Evolutionary conservation across 1,140 invertebrate species (phyloP), one percentile per base, ranked within the genome.

Genomic region (Formica exsecta): DNA sequence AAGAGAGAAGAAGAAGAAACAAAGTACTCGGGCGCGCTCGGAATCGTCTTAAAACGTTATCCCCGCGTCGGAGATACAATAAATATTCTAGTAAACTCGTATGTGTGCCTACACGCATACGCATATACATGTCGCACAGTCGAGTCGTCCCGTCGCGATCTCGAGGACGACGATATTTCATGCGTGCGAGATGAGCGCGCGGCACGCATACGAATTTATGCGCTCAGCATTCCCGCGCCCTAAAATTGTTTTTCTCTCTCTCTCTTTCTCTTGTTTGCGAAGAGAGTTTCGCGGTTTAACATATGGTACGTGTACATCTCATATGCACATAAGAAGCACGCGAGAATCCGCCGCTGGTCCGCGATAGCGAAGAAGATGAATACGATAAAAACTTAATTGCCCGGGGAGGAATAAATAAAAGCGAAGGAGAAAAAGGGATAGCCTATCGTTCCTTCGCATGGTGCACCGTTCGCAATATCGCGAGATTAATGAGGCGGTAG

Each of bases 371-470:
- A 5, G 22, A 36, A 73, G 68, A 83, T 83, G 79, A 83, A 73
- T 61, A 36, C n/a, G 79, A 74, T 74, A 83, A 83, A 83, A 83
- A 83, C 13, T 83, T 83, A 73, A 83, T 62, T 74, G 68, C 54
- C 48, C 25, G 36, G 6, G 36, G 68, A 11, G 36, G 54, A 36
- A 73, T 83, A 48, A 59, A 61, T 74, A 59, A 19, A 19, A 4
- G 16, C 13, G 4, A 51, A 19, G 16, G 16, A 19, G 16, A 8
- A 13, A 44, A 9, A 4, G 48, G 13, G 44, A 11, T 3, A 22
- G n/a, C 38, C 13, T 32, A 44, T 57, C 62, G 48, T 13, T 32
- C 19, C 77, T 41, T 29, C 22, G 62, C 62, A 25, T 61, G 11
- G 32, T 19, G 41, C 19, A 9, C 44, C 0, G n/a, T n/a, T 80